Conservation (phyloP, 2,797 vertebrate species). For the Xyrichtys novacula region DNA sequence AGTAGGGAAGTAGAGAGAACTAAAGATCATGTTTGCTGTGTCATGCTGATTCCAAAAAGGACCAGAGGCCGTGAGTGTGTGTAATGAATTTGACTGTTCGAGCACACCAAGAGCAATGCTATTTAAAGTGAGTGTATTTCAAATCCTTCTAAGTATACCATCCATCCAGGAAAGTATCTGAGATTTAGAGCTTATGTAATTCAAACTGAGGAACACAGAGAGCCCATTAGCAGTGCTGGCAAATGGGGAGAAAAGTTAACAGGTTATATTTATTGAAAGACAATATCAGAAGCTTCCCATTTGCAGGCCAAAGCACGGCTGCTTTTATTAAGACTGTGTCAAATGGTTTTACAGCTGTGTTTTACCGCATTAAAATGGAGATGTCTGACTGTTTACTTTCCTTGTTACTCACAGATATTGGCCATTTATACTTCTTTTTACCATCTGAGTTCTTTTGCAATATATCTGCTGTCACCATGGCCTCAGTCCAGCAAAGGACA, state of each 20-base stretch:
- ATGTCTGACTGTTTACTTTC: too few relatives aligned
- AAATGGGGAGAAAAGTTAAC: neutral
- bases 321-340: neutral
- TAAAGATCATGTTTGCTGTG: constrained; percentile 44
- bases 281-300: neutral
- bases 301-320: neutral
- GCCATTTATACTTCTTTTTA: too few relatives aligned
- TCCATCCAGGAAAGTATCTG: constrained; percentile 22
- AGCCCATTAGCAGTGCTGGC: constrained; percentile 6
- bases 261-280: neutral
- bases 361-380: too few relatives aligned
- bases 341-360: neutral
- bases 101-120: constrained; percentile 40
- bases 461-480: too few relatives aligned
- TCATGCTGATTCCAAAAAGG: constrained; percentile 33
- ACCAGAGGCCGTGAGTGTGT: neutral
- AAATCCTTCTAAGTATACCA: constrained; percentile 43
- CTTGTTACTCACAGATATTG: too few relatives aligned
- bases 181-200: constrained; percentile 44
- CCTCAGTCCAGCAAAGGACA: too few relatives aligned
- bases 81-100: constrained; percentile 23
- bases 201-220: constrained; percentile 50
- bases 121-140: constrained; percentile 48
- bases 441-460: too few relatives aligned
- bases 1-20: neutral